Evolutionary conservation across 2,113 vertebrate species (phyloP).

Genomic region (Parus major): DNA sequence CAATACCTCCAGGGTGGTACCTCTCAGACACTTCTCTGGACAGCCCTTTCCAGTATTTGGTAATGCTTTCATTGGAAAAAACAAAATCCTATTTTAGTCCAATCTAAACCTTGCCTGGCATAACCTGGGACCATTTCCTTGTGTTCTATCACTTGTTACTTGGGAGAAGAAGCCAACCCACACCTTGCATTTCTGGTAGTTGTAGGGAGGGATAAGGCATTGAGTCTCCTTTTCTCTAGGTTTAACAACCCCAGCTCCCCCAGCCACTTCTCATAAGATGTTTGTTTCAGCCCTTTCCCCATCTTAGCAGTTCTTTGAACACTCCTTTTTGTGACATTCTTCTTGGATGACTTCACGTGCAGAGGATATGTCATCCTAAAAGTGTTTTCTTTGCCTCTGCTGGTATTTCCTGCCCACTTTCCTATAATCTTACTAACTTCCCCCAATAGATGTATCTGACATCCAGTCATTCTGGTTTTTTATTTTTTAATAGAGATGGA

Average conservation of each 20-base stretch:
- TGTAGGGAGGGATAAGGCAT: background rate
- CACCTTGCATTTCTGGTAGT: accelerated
- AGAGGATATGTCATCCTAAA: background rate
- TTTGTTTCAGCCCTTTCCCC: background rate
- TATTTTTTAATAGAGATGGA: background rate
- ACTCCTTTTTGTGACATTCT: background rate
- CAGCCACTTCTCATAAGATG: accelerated
- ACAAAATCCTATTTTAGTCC: too few relatives aligned
- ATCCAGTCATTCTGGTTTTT: background rate
- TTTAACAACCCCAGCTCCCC: background rate
- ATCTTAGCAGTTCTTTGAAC: background rate
- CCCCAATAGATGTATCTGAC: background rate
- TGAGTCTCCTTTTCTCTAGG: background rate
- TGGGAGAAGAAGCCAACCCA: accelerated
- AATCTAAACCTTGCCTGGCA: background rate
- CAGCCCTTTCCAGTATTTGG: background rate
- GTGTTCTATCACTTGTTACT: accelerated
- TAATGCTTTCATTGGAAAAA: background rate
- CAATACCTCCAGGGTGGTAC: background rate
- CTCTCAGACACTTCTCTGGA: too few relatives aligned
- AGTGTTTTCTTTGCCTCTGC: background rate
- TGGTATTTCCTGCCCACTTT: background rate
- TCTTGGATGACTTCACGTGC: background rate
- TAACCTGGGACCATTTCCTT: background rate
- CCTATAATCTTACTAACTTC: background rate